Conservation (phyloP, 2,797 vertebrate species). For the Eulemur coronatus region DNA sequence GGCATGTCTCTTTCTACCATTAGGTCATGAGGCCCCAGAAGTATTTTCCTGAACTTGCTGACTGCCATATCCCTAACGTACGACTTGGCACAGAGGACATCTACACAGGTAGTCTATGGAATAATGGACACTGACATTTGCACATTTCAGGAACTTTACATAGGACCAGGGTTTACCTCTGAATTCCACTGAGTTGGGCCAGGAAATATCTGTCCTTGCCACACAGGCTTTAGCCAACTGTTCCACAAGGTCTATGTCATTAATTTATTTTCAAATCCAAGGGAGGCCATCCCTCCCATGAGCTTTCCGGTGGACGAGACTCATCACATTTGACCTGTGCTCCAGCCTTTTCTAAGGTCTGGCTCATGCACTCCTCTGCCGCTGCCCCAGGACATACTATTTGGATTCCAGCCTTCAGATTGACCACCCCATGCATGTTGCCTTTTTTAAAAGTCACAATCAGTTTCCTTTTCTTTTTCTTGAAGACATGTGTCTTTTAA, state of each 20-base stretch:
- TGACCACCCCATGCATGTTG: background rate
- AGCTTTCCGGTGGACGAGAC: background rate
- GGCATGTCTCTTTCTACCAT: background rate
- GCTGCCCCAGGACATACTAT: background rate
- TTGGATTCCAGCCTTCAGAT: background rate
- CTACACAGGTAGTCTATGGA: background rate
- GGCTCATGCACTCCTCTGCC: background rate
- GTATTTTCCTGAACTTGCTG: background rate
- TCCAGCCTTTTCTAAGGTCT: background rate
- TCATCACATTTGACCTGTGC: background rate
- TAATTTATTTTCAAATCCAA: background rate
- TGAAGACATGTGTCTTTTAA: constrained; percentile 44
- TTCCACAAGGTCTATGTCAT: background rate
- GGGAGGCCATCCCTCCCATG: background rate
- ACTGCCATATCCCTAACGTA: background rate
- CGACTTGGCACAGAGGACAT: background rate
- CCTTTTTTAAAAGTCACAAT: background rate
- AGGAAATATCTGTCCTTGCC: background rate
- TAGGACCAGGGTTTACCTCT: background rate
- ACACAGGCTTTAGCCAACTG: background rate
- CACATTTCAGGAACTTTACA: background rate
- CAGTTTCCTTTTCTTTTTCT: background rate
- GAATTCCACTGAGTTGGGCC: background rate
- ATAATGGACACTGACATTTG: background rate
- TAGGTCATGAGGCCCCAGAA: background rate